Conservation (phyloP, 2,113 vertebrate species). For the Notechis scutatus region DNA sequence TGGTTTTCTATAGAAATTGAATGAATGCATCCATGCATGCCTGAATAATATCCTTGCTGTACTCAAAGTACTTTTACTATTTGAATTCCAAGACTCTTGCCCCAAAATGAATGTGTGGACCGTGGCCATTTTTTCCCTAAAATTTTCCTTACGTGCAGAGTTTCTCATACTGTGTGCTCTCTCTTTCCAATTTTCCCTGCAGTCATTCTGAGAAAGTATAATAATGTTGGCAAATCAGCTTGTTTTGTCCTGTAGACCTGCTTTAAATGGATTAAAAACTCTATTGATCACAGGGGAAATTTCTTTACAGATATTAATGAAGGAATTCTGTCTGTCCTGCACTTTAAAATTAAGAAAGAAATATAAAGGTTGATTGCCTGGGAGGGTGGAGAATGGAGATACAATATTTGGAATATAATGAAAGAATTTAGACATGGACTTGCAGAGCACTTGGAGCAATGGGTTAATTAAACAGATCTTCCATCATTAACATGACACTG, state of each 20-base stretch:
- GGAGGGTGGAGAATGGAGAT: not conserved
- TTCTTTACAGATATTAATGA: not conserved
- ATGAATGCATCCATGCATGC: not conserved
- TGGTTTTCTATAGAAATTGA: not conserved
- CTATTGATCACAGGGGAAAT: not conserved
- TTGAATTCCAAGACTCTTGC: not conserved
- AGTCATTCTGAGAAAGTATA: not conserved
- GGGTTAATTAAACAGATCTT: conserved; percentile 17
- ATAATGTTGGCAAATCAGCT: not conserved
- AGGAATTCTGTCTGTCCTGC: not conserved
- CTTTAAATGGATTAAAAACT: not conserved
- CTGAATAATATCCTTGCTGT: not conserved
- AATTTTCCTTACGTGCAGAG: not conserved
- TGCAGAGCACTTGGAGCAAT: conserved; percentile 2
- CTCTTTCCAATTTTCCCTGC: not conserved
- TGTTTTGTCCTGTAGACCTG: not conserved
- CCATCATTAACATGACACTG: no score
- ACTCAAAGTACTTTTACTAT: not conserved
- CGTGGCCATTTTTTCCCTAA: not conserved
- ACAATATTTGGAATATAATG: not conserved
- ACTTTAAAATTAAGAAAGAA: not conserved
- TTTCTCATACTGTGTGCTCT: not conserved
- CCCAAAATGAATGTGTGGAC: not conserved
- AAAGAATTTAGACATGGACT: not conserved
- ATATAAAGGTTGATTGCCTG: not conserved